phyloP scores from a whole-genome alignment of 2,888 invertebrate species.

The Thera britannica region DNA sequence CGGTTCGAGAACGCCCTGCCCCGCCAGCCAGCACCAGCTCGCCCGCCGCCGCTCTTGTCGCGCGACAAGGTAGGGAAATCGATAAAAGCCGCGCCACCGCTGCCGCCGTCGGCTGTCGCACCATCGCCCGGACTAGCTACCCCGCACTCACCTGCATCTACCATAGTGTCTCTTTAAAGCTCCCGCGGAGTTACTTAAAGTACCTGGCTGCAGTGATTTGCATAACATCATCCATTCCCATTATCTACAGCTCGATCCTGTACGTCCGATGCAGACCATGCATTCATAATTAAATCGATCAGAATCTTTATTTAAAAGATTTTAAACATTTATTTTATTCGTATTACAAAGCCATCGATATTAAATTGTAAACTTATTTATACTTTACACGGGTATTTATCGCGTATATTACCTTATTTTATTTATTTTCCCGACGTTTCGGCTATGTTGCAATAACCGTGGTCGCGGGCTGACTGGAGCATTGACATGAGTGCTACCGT shows the following conservation, averaged over 20 bases:
- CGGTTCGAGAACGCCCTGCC: conserved; percentile 66
- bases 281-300: conserved; percentile 1
- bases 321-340: too few species aligned
- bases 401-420: too few species aligned
- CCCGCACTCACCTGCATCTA: conserved; percentile 10
- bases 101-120: conserved; percentile 57
- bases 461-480: too few species aligned
- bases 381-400: too few species aligned
- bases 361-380: too few species aligned
- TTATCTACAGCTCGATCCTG: neutral
- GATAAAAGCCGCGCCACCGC: conserved; percentile 53
- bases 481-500: too few species aligned
- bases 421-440: too few species aligned
- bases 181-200: neutral
- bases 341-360: too few species aligned
- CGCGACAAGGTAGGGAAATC: conserved; percentile 76
- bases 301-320: too few species aligned
- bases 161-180: neutral
- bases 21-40: conserved; percentile 64
- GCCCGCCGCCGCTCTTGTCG: conserved; percentile 56
- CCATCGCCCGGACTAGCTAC: conserved; percentile 43
- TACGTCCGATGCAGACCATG: neutral
- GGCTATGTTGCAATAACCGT: too few species aligned
- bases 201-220: conserved; percentile 6
- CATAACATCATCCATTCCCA: neutral